Evolutionary conservation across 2,888 invertebrate genomes (phyloP), one percentile per base, ranked within the genome.

Genomic region (Andrena minutula): DNA sequence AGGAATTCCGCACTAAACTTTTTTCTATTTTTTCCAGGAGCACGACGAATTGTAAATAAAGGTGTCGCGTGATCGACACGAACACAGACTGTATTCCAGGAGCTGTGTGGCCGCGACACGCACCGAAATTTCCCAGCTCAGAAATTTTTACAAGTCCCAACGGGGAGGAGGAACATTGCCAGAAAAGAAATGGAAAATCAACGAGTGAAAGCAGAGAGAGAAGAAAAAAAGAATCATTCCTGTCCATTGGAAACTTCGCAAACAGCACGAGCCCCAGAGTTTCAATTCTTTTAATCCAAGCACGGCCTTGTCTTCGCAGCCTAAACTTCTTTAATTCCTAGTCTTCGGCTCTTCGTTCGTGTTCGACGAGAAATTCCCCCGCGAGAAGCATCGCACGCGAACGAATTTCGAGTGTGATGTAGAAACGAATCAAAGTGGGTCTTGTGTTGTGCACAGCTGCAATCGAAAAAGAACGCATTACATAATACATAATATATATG

Each of bases 31-130:
- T 35, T 35, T 94, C 30, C 93, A 95, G 95, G 95, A 95, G 88
- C 95, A 95, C 90, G 95, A 95, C 91, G 95, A 95, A 92, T 94
- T 95, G 94, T 95, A 95, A 94, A 94, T 92, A 93, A 76, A 71
- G 87, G 91, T 89, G 90, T 91, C 89, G 76, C 89, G 76, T 85
- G 75, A 79, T 82, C 87, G 91, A 90, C 91, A 90, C 88, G 87
- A 91, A 91, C 85, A 91, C 92, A 93, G 93, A 93, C 92, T 93
- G 92, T 93, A 93, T 93, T 93, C 93, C 93, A 93, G 92, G 93
- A 92, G 93, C 92, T 92, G 91, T 89, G 84, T 87, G 87, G 85
- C 82, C 81, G 86, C 86, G 86, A 89, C 86, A 88, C 88, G 89
- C 86, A 88, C 82, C 75, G 86, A 53, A 30, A 87, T 49, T 86